phyloP scores from a whole-genome alignment of 2,888 invertebrate species.

The Kryphioiulus occultus region DNA sequence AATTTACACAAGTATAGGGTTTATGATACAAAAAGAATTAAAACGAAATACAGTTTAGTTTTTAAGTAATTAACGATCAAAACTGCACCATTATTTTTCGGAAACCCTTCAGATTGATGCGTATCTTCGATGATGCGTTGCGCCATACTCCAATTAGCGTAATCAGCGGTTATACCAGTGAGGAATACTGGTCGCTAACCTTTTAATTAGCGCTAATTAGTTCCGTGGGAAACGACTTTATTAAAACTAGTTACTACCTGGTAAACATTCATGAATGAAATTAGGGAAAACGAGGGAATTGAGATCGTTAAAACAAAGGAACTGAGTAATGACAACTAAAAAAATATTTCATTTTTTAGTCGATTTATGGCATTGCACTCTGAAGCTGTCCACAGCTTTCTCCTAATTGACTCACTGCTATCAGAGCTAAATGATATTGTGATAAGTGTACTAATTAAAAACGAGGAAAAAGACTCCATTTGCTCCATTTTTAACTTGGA shows the following conservation, averaged over 20 bases:
- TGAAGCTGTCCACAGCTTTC: not conserved
- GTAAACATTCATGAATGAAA: slow-evolving; percentile 1
- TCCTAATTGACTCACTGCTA: not conserved
- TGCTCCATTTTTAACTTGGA: not conserved
- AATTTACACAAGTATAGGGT: no score
- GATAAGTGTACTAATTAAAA: not conserved
- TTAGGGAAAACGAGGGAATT: not conserved
- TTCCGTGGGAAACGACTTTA: not conserved
- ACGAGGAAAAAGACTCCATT: not conserved
- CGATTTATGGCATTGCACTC: not conserved
- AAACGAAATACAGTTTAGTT: no score
- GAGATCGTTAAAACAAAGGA: not conserved
- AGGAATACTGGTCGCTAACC: not conserved
- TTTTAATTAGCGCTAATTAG: not conserved
- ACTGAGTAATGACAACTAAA: not conserved
- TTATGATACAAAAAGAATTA: no score
- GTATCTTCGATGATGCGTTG: no score
- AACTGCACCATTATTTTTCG: no score
- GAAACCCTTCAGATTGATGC: no score
- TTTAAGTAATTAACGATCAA: no score
- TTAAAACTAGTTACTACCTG: not conserved
- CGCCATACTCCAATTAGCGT: not conserved
- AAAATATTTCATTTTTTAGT: no score
- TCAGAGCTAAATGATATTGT: no score
- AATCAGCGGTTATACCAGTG: not conserved